Evolutionary conservation across 2,113 vertebrate species (phyloP), one percentile per base, ranked within the genome.

Genomic region (Clupea harengus): DNA sequence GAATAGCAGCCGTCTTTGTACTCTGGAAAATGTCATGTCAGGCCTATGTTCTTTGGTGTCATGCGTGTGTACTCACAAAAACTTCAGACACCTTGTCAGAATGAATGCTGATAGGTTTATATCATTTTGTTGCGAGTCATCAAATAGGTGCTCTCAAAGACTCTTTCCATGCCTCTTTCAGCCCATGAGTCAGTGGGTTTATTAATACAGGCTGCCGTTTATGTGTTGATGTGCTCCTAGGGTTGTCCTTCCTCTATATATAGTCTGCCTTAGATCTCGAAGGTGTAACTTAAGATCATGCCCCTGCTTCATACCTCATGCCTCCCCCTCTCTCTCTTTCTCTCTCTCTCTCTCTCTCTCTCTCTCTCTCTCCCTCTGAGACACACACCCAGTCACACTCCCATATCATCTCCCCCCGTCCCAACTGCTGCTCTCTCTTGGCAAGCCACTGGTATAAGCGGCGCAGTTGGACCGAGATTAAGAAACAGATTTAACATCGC

Each of bases 251-350:
- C 45, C 57, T 82, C 93, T 95, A 95, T 92, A 93, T 91, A 89
- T 94, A 95, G 87, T 86, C 67, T 75, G 47, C 85, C 89, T 93
- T 82, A 91, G 90, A 90, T 94, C 92, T 92, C 89, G 0, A 82
- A 90, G 86, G 87, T 81, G 95, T 94, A 95, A 96, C 83, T 22
- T 84, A 93, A 96, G 93, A 94, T 86, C 87, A n/a, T 88, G 89
- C 88, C 81, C 86, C 88, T 81, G 46, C 86, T 50, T 88, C 57
- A 83, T n/a, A 50, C 87, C 88, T 89, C 86, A 47, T 85, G 87
- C 84, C 85, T 86, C 25, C 78, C 45, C 54, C 54, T 82, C 32
- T 83, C 85, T 49, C 81, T 67, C 49, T 82, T 11, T 64, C 20
- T 47, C 45, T 83, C 39, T 50, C 54, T 85, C 84, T 20, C 72